A percentile compares a stretch with the other conserved stretches of the same genome.
Evolutionary conservation across 2,888 invertebrate genomes (phyloP).

Genomic region (Drosophila subquinaria): DNA sequence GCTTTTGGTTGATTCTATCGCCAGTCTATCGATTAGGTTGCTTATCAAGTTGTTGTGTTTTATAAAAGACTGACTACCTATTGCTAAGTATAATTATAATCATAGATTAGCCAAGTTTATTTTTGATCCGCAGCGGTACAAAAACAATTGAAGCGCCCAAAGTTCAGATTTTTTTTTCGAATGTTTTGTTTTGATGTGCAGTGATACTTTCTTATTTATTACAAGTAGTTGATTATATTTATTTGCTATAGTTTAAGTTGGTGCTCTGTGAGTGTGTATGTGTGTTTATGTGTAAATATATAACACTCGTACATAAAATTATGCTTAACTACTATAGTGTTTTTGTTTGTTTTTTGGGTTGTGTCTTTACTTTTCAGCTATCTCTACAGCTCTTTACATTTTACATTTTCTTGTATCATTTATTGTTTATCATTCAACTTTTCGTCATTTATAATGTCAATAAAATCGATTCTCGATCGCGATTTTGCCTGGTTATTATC

Average conservation of each 20-base stretch:
- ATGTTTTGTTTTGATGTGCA: constrained; percentile 1
- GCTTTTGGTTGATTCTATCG: background rate
- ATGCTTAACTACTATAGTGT: constrained; percentile 19
- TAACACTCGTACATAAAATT: constrained; percentile 16
- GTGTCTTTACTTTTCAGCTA: background rate
- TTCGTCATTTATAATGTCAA: constrained; percentile 11
- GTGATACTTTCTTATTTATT: constrained; percentile 18
- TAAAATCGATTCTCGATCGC: constrained; percentile 30
- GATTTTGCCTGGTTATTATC: constrained; percentile 41
- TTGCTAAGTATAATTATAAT: constrained; percentile 29
- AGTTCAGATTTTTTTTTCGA: constrained; percentile 26
- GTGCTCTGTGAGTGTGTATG: constrained; percentile 25
- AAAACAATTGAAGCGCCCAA: constrained; percentile 21
- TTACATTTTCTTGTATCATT: constrained; percentile 2
- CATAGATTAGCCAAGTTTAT: constrained; percentile 42
- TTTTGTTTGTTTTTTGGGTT: background rate
- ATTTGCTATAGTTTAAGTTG: background rate
- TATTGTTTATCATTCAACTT: constrained; percentile 10
- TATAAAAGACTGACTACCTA: constrained; percentile 43
- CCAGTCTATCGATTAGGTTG: background rate
- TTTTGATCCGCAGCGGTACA: constrained; percentile 18
- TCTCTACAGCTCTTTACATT: constrained; percentile 9
- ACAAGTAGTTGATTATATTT: constrained; percentile 4
- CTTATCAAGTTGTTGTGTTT: constrained; percentile 38
- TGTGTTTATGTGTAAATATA: background rate